Evolutionary conservation across 2,888 invertebrate species (phyloP).

Genomic region (Monoplex corrugatus): DNA sequence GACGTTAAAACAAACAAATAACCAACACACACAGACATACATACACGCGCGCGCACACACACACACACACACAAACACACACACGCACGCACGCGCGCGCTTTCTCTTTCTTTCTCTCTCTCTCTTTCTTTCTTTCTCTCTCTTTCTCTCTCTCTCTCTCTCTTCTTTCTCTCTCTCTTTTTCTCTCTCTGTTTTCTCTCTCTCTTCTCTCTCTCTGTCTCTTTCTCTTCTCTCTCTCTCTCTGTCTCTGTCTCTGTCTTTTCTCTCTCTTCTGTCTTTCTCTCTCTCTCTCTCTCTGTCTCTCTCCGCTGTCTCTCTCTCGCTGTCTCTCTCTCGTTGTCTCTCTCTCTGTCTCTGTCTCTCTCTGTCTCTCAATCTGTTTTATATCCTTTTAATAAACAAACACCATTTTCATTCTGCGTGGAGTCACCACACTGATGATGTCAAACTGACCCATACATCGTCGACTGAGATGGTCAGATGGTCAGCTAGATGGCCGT

Average conservation of each 20-base stretch:
- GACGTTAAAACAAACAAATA: no score
- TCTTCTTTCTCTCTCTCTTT: not conserved
- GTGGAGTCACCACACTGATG: no score
- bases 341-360: not conserved
- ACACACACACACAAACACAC: constrained; percentile 7
- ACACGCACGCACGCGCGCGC: not conserved
- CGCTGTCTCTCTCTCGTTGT: not conserved
- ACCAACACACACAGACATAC: not conserved
- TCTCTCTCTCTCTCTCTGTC: not conserved
- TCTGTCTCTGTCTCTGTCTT: no score
- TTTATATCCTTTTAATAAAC: no score
- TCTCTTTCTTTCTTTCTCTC: not conserved
- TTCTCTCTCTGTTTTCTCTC: not conserved
- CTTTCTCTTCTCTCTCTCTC: not conserved
- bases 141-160: not conserved
- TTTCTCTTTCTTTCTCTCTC: not conserved
- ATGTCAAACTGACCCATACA: no score
- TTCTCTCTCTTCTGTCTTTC: not conserved
- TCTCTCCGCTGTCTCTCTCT: not conserved
- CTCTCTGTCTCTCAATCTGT: not conserved
- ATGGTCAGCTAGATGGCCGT: no score
- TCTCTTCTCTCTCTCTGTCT: not conserved
- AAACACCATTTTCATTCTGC: no score
- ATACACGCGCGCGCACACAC: not conserved
- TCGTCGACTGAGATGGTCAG: no score